Conservation (phyloP, 1,140 invertebrate species). For the Pachypeltis micranthus region DNA sequence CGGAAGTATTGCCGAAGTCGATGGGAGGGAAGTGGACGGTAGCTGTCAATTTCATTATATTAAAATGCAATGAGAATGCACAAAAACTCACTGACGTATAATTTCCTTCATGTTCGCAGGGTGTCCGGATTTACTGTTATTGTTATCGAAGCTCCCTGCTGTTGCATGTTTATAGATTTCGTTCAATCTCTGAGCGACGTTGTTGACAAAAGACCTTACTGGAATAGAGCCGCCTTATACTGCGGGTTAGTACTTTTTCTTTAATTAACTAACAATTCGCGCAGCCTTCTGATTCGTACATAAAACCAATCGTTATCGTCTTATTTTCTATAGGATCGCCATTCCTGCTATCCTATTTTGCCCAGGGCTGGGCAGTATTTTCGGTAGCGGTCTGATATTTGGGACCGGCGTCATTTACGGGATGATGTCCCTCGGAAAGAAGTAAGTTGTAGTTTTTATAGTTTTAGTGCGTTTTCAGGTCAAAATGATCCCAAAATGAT, state of each 20-base stretch:
- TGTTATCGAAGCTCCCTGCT: slow-evolving; percentile 84
- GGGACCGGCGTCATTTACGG: slow-evolving; percentile 80
- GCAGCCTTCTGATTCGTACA: no score
- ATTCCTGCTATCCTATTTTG: slow-evolving; percentile 68
- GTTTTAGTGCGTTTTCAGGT: slow-evolving; percentile 13
- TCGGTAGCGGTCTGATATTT: slow-evolving; percentile 81
- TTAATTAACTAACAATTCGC: no score
- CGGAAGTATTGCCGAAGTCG: no score
- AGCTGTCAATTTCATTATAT: no score
- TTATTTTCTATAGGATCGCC: slow-evolving; percentile 45
- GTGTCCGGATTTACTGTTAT: slow-evolving; percentile 73
- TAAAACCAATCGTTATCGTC: not conserved
- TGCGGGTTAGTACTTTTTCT: slow-evolving; percentile 75
- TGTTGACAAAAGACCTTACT: slow-evolving; percentile 72
- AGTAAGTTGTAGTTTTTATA: slow-evolving; percentile 58
- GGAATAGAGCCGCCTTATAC: slow-evolving; percentile 81
- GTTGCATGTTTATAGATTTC: slow-evolving; percentile 87
- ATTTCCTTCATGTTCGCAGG: slow-evolving; percentile 31
- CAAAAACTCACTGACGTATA: not conserved
- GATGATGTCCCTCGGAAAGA: slow-evolving; percentile 83
- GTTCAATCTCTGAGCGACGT: slow-evolving; percentile 69
- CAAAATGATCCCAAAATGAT: no score
- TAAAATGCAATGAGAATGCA: not conserved
- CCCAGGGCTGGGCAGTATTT: slow-evolving; percentile 57
- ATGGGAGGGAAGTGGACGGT: no score